These are phyloP conservation scores for Entomyzon cyanotis DNA, from an alignment of 2,113 vertebrate species.

Conservation along the genomic window DNA sequence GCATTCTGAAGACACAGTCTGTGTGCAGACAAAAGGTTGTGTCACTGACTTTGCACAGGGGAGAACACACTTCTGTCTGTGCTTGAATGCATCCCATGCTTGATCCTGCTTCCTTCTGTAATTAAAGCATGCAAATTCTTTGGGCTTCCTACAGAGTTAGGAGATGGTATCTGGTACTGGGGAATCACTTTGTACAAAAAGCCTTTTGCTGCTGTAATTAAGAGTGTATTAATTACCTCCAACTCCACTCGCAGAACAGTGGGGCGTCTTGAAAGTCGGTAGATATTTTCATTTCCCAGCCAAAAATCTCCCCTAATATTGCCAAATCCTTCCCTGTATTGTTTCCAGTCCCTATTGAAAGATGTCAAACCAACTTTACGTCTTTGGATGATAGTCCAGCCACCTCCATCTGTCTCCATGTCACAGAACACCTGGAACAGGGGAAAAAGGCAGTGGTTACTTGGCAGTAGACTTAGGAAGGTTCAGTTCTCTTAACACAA, in stretches of 20 bases:
- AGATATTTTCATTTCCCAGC: conserved; percentile 95
- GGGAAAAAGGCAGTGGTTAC: neutral
- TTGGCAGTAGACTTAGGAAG: neutral
- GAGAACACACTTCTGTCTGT: neutral
- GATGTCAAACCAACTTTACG: conserved; percentile 90
- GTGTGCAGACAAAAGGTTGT: neutral
- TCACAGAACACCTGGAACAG: conserved; percentile 88
- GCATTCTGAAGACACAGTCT: accelerated
- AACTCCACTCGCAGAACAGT: conserved; percentile 88
- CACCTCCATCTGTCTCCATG: conserved; percentile 92
- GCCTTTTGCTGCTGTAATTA: neutral
- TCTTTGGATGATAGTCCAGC: conserved; percentile 96
- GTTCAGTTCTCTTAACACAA: neutral
- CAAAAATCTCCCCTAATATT: conserved; percentile 94
- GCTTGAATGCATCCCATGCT: neutral
- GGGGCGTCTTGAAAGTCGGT: conserved; percentile 88
- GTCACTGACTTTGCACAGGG: neutral
- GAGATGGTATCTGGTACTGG: neutral
- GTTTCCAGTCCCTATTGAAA: conserved; percentile 93
- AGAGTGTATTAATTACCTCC: conserved; percentile 78
- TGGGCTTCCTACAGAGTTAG: neutral
- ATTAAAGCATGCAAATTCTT: neutral
- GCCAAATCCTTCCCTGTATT: conserved; percentile 92
- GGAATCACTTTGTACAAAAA: neutral
- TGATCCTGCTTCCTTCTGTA: neutral